A percentile compares a stretch with the other conserved stretches of the same genome.
Conservation (phyloP, 2,888 invertebrate genomes). For the Polymixis lichenea region DNA sequence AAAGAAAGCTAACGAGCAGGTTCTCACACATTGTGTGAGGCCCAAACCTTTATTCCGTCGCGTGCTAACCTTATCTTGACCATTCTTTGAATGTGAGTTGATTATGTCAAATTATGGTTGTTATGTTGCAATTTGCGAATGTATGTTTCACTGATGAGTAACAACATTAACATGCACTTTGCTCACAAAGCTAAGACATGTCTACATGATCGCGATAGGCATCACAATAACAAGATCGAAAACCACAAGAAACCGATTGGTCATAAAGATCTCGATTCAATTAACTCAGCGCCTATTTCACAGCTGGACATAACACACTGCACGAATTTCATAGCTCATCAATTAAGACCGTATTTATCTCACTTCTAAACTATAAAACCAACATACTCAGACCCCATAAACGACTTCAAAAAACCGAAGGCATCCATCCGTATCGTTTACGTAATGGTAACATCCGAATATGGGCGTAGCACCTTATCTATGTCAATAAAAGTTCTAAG, state of each 20-base stretch:
- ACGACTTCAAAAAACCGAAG: slow-evolving; percentile 48
- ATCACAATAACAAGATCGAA: slow-evolving; percentile 42
- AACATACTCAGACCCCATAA: slow-evolving; percentile 41
- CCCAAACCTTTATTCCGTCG: slow-evolving; percentile 69
- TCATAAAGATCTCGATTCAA: slow-evolving; percentile 8
- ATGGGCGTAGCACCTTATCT: slow-evolving; percentile 64
- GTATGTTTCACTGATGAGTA: slow-evolving; percentile 78
- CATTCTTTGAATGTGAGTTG: slow-evolving; percentile 76
- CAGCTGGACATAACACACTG: slow-evolving; percentile 19
- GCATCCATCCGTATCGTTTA: slow-evolving; percentile 56
- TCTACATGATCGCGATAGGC: slow-evolving; percentile 44
- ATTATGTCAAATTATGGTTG: slow-evolving; percentile 83
- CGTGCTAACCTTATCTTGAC: slow-evolving; percentile 76
- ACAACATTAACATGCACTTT: slow-evolving; percentile 69
- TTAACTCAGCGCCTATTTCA: slow-evolving; percentile 5
- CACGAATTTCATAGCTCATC: slow-evolving; percentile 50
- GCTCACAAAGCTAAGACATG: slow-evolving; percentile 39
- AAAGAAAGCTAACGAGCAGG: slow-evolving; percentile 66
- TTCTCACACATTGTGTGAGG: slow-evolving; percentile 69
- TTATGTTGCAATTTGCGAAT: slow-evolving; percentile 80
- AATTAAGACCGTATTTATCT: slow-evolving; percentile 51
- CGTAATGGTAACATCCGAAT: slow-evolving; percentile 58
- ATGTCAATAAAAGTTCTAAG: slow-evolving; percentile 63
- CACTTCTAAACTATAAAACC: slow-evolving; percentile 41
- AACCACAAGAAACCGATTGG: slow-evolving; percentile 14